phyloP scores from a whole-genome alignment of 23 tunicate genomes.

The Styela clava region DNA sequence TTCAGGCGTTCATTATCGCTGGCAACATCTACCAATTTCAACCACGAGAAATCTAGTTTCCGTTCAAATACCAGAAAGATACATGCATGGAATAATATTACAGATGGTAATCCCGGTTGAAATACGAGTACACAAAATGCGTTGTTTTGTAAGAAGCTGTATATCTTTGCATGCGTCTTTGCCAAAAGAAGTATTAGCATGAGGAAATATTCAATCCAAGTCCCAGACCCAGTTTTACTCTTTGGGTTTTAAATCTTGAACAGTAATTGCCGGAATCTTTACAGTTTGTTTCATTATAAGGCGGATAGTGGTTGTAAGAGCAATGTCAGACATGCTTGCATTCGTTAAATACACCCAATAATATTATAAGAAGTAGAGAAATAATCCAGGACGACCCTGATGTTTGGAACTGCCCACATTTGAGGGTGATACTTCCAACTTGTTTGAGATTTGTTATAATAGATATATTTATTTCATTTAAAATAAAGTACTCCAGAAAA shows the following conservation, averaged over 20 bases:
- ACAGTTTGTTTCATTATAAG: background rate
- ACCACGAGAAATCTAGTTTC: background rate
- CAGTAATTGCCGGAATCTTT: background rate
- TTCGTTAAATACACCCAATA: background rate
- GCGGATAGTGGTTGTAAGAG: background rate
- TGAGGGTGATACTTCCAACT: slow-evolving; percentile 4
- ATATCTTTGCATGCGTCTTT: slow-evolving; percentile 1
- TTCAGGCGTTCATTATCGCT: too few species aligned
- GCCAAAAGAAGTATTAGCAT: background rate
- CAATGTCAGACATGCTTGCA: slow-evolving; percentile 10
- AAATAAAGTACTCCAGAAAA: too few species aligned
- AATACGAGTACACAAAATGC: background rate
- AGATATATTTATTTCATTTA: too few species aligned
- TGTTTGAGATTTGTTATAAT: too few species aligned
- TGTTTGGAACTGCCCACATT: slow-evolving; percentile 1
- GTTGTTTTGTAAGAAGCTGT: background rate
- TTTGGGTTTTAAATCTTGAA: background rate
- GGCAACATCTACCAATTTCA: background rate
- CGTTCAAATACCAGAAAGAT: slow-evolving; percentile 6
- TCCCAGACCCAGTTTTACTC: background rate
- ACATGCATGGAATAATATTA: background rate
- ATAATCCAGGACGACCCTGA: slow-evolving; percentile 4
- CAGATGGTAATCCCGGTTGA: slow-evolving; percentile 1
- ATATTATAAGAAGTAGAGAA: background rate
- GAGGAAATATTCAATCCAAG: background rate